phyloP scores from a whole-genome alignment of 2,888 invertebrate species.

The Tiliacea citrago region DNA sequence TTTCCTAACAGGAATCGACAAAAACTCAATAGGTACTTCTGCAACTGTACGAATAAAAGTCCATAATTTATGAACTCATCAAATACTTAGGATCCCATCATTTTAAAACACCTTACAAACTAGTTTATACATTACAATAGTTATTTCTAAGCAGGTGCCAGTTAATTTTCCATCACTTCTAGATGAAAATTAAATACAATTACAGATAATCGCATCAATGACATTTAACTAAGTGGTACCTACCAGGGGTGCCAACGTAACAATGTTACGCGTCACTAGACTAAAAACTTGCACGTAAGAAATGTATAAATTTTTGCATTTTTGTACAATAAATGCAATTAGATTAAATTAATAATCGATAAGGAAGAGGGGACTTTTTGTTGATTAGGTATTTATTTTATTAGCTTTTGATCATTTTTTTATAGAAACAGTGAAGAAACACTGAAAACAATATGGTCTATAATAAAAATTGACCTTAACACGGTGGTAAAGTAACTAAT shows the following conservation, averaged over 20 bases:
- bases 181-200: slow-evolving; percentile 37
- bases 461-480: not conserved
- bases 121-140: slow-evolving; percentile 24
- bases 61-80: not conserved
- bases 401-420: not conserved
- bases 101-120: slow-evolving; percentile 33
- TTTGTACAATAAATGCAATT: slow-evolving; percentile 11
- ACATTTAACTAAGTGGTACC: slow-evolving; percentile 40
- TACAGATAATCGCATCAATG: slow-evolving; percentile 40
- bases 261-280: slow-evolving; percentile 47
- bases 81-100: not conserved
- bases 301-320: slow-evolving; percentile 10
- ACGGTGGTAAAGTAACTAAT: not conserved
- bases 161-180: slow-evolving; percentile 8
- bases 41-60: not conserved
- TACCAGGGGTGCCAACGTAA: slow-evolving; percentile 31
- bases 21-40: not conserved
- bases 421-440: not conserved
- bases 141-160: slow-evolving; percentile 32
- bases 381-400: not conserved
- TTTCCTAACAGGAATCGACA: not conserved
- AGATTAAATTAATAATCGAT: slow-evolving; percentile 30
- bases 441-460: not conserved
- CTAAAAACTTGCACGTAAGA: slow-evolving; percentile 10
- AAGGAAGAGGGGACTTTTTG: slow-evolving; percentile 11